Evolutionary conservation across 1,140 invertebrate species (phyloP).

Genomic region (Lutraria rhynchaena): DNA sequence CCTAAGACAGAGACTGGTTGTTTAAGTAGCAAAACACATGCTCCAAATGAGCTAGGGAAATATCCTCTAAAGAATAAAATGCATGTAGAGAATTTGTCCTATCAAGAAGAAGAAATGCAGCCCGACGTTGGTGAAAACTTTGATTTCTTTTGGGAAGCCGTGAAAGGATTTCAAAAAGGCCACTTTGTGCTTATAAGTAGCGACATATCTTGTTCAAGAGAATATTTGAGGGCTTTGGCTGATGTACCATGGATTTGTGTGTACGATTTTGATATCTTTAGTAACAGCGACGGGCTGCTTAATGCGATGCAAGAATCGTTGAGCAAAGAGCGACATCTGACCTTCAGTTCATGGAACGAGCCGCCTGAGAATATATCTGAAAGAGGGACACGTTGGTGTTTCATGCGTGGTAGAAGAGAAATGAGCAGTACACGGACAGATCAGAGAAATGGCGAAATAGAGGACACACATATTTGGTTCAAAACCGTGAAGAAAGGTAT

Average conservation of each 20-base stretch:
- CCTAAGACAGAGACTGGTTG: background rate
- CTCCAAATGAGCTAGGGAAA: background rate
- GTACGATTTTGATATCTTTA: slow-evolving; percentile 51
- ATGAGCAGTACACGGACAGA: slow-evolving; percentile 58
- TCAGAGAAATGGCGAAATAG: slow-evolving; percentile 1
- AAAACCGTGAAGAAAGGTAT: slow-evolving; percentile 51
- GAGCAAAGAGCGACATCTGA: slow-evolving; percentile 52
- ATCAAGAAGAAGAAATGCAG: background rate
- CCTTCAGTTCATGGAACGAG: slow-evolving; percentile 62
- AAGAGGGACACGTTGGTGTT: slow-evolving; percentile 67
- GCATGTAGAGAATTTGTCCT: background rate
- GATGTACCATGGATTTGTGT: slow-evolving; percentile 38
- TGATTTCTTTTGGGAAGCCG: background rate
- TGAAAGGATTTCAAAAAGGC: slow-evolving; percentile 5
- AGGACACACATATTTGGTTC: slow-evolving; percentile 51
- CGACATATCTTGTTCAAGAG: slow-evolving; percentile 2
- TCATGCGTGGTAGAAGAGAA: slow-evolving; percentile 64
- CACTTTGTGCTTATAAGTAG: slow-evolving; percentile 35
- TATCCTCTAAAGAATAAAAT: background rate
- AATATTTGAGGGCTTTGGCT: slow-evolving; percentile 22
- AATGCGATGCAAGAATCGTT: slow-evolving; percentile 56
- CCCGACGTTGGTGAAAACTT: slow-evolving; percentile 20
- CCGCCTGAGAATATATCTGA: slow-evolving; percentile 55
- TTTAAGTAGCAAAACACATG: background rate
- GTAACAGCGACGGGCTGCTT: slow-evolving; percentile 60